These are phyloP conservation scores for Tichodroma muraria DNA, from an alignment of 2,113 vertebrate genomes.

Conservation along the genomic window DNA sequence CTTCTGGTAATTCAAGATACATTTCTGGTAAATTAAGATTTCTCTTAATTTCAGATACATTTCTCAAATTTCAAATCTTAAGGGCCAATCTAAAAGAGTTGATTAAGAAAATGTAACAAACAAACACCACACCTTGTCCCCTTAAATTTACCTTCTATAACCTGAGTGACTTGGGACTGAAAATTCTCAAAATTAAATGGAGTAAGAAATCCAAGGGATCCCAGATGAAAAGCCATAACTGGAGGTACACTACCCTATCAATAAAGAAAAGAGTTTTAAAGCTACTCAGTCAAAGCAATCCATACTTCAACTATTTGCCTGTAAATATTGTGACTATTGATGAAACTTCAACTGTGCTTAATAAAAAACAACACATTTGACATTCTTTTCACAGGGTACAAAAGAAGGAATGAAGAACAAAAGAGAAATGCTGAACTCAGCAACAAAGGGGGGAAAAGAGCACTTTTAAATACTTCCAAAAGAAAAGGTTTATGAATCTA, in stretches of 20 bases:
- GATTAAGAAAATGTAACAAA: neutral
- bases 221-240: conserved; percentile 85
- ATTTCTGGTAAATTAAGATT: neutral
- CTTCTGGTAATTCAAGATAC: neutral
- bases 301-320: conserved; percentile 15
- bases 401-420: neutral
- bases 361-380: neutral
- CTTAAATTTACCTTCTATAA: conserved; percentile 80
- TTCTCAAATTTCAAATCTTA: neutral
- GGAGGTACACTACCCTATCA: conserved; percentile 81
- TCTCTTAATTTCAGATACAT: neutral
- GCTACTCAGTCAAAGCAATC: conserved; percentile 21
- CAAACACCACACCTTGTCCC: neutral
- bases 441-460: fast-evolving
- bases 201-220: conserved; percentile 83
- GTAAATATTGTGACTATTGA: neutral
- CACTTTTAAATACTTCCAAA: neutral
- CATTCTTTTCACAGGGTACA: neutral
- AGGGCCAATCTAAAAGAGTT: neutral
- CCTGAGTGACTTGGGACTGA: conserved; percentile 79
- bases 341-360: neutral
- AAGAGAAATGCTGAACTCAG: neutral
- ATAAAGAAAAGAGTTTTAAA: conserved; percentile 33
- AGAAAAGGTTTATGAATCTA: neutral
- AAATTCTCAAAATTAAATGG: conserved; percentile 84